Percentiles rank a stretch among this genome's conserved stretches.
These are phyloP conservation scores for Poeciliopsis turneri DNA, from an alignment of 2,797 vertebrate genomes.

Conservation along the genomic window DNA sequence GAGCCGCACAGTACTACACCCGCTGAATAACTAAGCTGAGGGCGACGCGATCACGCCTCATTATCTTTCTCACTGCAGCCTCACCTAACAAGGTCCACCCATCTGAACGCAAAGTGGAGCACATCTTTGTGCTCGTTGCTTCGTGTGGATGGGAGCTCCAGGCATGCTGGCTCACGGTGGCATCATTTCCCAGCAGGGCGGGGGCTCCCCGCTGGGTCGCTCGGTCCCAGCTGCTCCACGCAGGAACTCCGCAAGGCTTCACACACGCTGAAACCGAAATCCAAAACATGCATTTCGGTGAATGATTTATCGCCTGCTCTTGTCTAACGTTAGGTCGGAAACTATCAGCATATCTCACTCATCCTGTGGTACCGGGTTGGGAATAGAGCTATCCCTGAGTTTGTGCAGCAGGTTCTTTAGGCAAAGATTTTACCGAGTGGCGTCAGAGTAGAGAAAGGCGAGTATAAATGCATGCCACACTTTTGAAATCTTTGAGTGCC, in stretches of 20 bases:
- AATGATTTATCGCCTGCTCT: background rate
- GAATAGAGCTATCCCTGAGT: background rate
- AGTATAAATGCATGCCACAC: background rate
- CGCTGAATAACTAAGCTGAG: slow-evolving; percentile 62
- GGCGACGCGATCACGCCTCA: slow-evolving; percentile 61
- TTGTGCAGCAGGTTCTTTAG: background rate
- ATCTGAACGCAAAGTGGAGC: slow-evolving; percentile 46
- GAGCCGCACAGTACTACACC: slow-evolving; percentile 35
- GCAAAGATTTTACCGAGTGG: background rate
- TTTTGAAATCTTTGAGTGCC: background rate
- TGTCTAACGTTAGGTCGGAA: background rate
- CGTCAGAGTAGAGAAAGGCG: background rate
- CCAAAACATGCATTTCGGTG: background rate
- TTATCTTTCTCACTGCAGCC: slow-evolving; percentile 52
- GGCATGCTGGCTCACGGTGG: slow-evolving; percentile 46
- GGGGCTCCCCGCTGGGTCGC: slow-evolving; percentile 30
- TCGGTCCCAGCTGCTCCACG: slow-evolving; percentile 40
- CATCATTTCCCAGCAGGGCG: slow-evolving; percentile 48
- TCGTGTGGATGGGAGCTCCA: slow-evolving; percentile 45
- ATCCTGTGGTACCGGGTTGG: background rate
- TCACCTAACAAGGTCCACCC: slow-evolving; percentile 41
- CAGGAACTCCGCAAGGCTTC: slow-evolving; percentile 23
- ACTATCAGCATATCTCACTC: background rate
- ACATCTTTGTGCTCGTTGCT: slow-evolving; percentile 44
- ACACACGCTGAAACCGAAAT: slow-evolving; percentile 15